Base-by-base conservation (phyloP, 2,113 vertebrate genomes). In the Sinosuthora webbiana region DNA sequence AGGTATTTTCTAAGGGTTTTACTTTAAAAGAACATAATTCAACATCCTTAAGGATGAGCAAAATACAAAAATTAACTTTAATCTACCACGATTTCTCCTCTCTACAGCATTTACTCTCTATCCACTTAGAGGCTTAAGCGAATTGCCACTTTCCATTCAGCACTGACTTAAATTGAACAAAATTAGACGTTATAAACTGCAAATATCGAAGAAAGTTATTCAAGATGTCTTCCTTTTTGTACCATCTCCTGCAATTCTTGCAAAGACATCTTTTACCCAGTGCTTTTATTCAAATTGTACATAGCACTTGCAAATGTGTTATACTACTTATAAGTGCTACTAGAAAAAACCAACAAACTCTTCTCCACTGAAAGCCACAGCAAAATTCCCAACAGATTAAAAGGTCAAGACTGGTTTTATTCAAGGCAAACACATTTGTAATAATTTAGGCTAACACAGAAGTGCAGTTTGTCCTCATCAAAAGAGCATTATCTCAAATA, bases 161-260 rank as follows among this genome's bases (percentile, higher is more conserved):
- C 35, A 53, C 42, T 52, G 31, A 50, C 60, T 93, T 60, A 73
- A 94, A 82, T 1, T 59, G 63, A 94, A 87, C 50, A 76, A 93
- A 85, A 91, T 60, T 57, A 83, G 62, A 73, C 57, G 18, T 50
- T 35, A 74, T 57, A 85, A 95, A 42, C 71, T n/a, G 76, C 33
- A 63, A 91, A 89, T 78, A 88, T 10, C 25, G 27, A 67, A 91
- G 45, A 84, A 97, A 98, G 94, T 97, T 95, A 70, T 55, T 77
- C 55, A 83, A 93, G 50, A 86, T 80, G 59, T 85, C 87, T 76
- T 89, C 83, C 63, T 33, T 56, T 55, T 39, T 75, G 28, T 42
- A 47, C 11, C 27, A 64, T 44, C n/a, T 73, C 47, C 90, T 56
- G 8, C 42, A 60, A 20, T 39, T 65, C 82, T 44, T 77, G 49